Base-by-base conservation (phyloP, 1,140 invertebrate species). In the Panagrolaimus sp. region DNA sequence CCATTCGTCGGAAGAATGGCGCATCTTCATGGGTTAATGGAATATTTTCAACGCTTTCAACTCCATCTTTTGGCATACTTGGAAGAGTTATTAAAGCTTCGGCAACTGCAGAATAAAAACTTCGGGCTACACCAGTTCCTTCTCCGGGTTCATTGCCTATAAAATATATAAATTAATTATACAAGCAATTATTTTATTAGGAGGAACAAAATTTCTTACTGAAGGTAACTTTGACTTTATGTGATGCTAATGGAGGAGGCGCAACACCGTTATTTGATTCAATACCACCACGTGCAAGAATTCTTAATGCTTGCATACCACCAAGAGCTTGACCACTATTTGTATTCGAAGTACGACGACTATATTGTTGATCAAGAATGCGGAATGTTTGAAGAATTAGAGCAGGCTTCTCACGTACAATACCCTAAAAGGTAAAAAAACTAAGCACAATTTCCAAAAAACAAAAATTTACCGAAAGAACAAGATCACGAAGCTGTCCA, bases 111-210 rank as follows among this genome's bases (percentile, higher is more conserved):
- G 96, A 97, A 84, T 98, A 99, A 85, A 98, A 99, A 79, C 92
- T 94, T 72, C 96, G 87, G 0, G 94, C 93, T 5, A 99, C 96
- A 9, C 96, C 96, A 67, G 91, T 94, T 47, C 96, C 96, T 86
- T 99, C 96, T 21, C 96, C 96, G n/a, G 96, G 95, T 85, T 99
- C 96, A 85, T 98, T 95, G n/a, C n/a, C n/a, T n/a, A n/a, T n/a
- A n/a, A n/a, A n/a, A n/a, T n/a, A n/a, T n/a, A n/a, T n/a, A n/a
- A n/a, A n/a, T n/a, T n/a, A n/a, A n/a, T n/a, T n/a, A n/a, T n/a
- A n/a, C n/a, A n/a, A n/a, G n/a, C n/a, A n/a, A n/a, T n/a, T n/a
- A n/a, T n/a, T n/a, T n/a, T n/a, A n/a, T n/a, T n/a, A n/a, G n/a
- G n/a, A n/a, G n/a, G n/a, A n/a, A n/a, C n/a, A n/a, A n/a, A n/a